Conservation (phyloP, 2,113 vertebrate genomes). For the Strix uralensis region DNA sequence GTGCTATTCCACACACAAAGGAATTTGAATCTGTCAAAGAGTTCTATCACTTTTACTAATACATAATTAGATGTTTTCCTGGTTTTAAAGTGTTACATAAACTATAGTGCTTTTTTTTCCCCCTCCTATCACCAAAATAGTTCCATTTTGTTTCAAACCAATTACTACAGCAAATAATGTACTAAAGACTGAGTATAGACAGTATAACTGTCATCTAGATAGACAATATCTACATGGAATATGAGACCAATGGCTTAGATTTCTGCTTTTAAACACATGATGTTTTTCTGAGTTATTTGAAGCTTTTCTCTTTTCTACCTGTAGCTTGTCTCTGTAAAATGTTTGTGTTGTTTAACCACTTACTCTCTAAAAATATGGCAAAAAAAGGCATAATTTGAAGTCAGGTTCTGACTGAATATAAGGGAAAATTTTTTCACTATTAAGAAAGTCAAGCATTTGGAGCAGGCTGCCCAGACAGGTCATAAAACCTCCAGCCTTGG, state of each 20-base stretch:
- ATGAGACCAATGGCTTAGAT: not conserved
- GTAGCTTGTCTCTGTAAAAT: not conserved
- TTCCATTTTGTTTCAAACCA: not conserved
- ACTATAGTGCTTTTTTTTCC: fast-evolving
- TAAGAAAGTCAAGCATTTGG: not conserved
- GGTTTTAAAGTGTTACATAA: not conserved
- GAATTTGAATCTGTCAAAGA: not conserved
- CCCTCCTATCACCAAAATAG: not conserved
- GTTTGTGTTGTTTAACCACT: not conserved
- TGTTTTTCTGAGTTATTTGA: not conserved
- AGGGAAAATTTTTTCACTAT: not conserved
- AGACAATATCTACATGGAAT: not conserved
- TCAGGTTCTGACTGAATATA: not conserved
- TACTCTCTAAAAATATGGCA: not conserved
- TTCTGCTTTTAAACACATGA: not conserved
- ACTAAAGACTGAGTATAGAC: not conserved
- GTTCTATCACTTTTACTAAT: not conserved
- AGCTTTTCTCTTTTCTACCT: not conserved
- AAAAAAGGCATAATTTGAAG: not conserved
- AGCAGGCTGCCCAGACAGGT: not conserved
- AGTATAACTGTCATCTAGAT: not conserved
- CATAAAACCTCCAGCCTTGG: not conserved
- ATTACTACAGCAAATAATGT: not conserved
- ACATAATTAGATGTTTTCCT: not conserved
- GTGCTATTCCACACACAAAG: not conserved